phyloP scores from a whole-genome alignment of 1,140 invertebrate genomes.

The Phenacoccus solenopsis region DNA sequence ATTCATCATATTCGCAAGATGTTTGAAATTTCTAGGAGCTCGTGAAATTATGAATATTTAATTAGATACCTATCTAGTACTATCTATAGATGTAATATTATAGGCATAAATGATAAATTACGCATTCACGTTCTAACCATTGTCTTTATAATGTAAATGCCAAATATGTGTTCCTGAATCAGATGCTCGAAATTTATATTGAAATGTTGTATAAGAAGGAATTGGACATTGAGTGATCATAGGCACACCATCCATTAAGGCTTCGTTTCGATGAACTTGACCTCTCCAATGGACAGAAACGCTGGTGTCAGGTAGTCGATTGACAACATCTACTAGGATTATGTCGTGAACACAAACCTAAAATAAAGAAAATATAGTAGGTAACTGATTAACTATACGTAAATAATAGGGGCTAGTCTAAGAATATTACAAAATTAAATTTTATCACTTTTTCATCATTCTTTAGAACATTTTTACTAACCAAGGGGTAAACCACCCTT shows the following conservation, averaged over 20 bases:
- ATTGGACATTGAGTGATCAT: conserved; percentile 77
- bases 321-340: conserved; percentile 67
- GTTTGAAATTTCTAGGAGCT: no score
- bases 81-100: no score
- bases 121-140: not conserved
- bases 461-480: no score
- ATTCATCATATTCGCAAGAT: no score
- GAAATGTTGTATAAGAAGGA: conserved; percentile 62
- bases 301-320: conserved; percentile 55
- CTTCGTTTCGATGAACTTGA: conserved; percentile 58
- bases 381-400: not conserved
- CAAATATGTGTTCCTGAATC: conserved; percentile 59
- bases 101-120: no score
- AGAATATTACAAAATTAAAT: not conserved
- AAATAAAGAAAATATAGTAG: conserved; percentile 8
- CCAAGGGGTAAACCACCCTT: no score
- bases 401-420: not conserved
- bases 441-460: no score
- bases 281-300: conserved; percentile 73
- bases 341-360: conserved; percentile 75
- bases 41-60: no score
- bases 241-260: conserved; percentile 74
- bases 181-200: conserved; percentile 62
- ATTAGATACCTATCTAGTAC: no score
- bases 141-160: conserved; percentile 33